Evolutionary conservation across 2,113 vertebrate genomes (phyloP).

Genomic region (Macrotis lagotis): DNA sequence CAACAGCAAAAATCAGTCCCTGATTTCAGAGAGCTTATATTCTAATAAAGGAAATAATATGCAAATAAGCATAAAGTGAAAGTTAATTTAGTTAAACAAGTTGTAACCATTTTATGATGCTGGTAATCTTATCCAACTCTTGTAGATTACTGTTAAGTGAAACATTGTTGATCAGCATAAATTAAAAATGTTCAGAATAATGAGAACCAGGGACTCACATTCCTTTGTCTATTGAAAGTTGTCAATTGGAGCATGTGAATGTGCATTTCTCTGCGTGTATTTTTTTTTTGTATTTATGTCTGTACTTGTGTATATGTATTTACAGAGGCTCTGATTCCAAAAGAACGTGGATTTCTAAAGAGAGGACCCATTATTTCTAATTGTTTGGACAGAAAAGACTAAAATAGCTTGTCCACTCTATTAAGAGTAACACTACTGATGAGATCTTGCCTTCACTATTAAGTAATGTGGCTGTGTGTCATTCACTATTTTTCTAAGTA

Average conservation of each 20-base stretch:
- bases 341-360: not conserved
- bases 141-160: not conserved
- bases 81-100: not conserved
- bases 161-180: not conserved
- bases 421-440: not conserved
- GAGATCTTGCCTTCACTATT: not conserved
- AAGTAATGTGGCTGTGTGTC: not conserved
- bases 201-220: not conserved
- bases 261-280: not conserved
- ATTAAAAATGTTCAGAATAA: not conserved
- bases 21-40: too few relatives aligned
- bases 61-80: too few relatives aligned
- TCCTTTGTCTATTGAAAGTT: not conserved
- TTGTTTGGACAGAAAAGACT: not conserved
- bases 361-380: not conserved
- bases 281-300: too few relatives aligned
- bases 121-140: too few relatives aligned
- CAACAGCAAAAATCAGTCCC: too few relatives aligned
- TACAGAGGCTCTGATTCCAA: not conserved
- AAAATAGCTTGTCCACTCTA: not conserved
- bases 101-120: not conserved
- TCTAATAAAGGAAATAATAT: too few relatives aligned
- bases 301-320: not conserved
- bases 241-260: not conserved
- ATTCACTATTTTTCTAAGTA: not conserved